phyloP scores from a whole-genome alignment of 2,113 vertebrate species.

The Thalassarche chlororhynchos region DNA sequence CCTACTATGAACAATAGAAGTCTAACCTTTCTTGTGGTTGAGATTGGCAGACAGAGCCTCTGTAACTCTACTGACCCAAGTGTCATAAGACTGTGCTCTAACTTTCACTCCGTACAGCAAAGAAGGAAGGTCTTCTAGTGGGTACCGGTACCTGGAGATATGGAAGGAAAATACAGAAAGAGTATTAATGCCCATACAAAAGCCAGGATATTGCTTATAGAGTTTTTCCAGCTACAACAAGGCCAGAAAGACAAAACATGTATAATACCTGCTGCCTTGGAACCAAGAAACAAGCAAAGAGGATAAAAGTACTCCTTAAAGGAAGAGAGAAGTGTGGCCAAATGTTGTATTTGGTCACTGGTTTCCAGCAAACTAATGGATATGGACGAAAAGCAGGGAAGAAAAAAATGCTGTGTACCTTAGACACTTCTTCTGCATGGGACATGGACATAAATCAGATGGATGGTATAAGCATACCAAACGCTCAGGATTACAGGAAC shows the following conservation, averaged over 20 bases:
- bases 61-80: conserved; percentile 92
- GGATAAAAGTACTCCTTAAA: not conserved
- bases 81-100: conserved; percentile 95
- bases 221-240: not conserved
- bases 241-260: not conserved
- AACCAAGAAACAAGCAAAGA: not conserved
- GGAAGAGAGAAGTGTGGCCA: not conserved
- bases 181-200: not conserved
- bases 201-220: not conserved
- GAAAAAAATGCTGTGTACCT: conserved; percentile 74
- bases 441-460: conserved; percentile 88
- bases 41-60: conserved; percentile 92
- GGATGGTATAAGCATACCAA: conserved; percentile 94
- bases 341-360: not conserved
- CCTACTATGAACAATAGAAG: not conserved
- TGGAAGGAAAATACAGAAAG: not conserved
- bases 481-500: conserved; percentile 89
- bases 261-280: not conserved
- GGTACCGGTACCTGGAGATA: conserved; percentile 88
- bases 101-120: conserved; percentile 93
- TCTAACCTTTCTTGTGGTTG: conserved; percentile 95
- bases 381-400: not conserved
- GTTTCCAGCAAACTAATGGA: not conserved
- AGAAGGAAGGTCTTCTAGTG: conserved; percentile 92
- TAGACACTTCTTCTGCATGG: conserved; percentile 91